Evolutionary conservation across 1,140 invertebrate species (phyloP), one percentile per base, ranked within the genome.

Genomic region (Zaprionus capensis): DNA sequence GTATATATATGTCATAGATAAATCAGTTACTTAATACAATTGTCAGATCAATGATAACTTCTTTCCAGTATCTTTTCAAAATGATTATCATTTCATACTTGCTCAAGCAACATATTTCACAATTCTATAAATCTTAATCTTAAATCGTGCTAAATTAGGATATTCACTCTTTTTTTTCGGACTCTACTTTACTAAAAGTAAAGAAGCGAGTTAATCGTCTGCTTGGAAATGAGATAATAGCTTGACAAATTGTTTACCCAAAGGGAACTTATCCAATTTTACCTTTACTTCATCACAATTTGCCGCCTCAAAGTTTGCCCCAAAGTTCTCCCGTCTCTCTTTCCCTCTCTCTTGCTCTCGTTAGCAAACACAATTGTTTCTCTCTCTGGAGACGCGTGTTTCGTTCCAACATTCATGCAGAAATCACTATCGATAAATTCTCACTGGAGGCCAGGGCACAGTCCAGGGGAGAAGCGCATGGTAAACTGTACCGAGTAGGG

Each of bases 221-320:
- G 46, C 49, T 38, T 62, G 64, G 59, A 82, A 82, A 81, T 80
- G 57, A 64, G 73, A 78, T 81, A 84, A 84, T 81, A 67, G 69
- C 58, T 57, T 9, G 49, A 58, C 49, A 81, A 78, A 49, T 55
- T 68, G 69, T 84, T 73, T 77, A 46, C 74, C 62, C 78, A 26
- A 17, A 69, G 53, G 78, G 78, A 49, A 71, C 58, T 64, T 57
- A 75, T 36, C 67, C 63, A 78, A 84, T 64, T 85, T 85, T 75
- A 69, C 63, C 75, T 53, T 44, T 72, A 71, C 66, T 70, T 71
- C 71, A 55, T 22, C 41, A 46, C 41, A 15, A 59, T 59, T 68
- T 68, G 56, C 61, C 24, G 34, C 12, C 5, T 41, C 58, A 51
- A 65, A 64, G 76, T 79, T 79, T 64, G 58, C 58, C 55, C 63